A percentile compares a stretch with the other conserved stretches of the same genome.
Evolutionary conservation across 2,888 invertebrate genomes (phyloP).

Genomic region (Griposia aprilina): DNA sequence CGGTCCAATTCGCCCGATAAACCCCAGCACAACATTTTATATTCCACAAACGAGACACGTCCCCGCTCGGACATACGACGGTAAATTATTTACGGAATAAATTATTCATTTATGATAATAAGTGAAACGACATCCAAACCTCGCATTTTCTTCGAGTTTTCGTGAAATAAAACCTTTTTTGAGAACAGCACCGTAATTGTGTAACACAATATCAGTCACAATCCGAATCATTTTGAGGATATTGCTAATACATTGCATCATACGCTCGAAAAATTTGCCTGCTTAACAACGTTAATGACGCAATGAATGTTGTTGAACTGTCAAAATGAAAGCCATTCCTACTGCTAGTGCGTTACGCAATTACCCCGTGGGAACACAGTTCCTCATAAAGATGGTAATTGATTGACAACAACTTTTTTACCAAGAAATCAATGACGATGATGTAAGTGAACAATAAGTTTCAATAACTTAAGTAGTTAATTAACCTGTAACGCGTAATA

Average conservation of each 20-base stretch:
- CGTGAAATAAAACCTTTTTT: constrained; percentile 27
- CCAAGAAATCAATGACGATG: constrained; percentile 13
- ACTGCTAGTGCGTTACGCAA: too few species aligned
- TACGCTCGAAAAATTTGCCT: too few species aligned
- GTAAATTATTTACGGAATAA: constrained; percentile 61
- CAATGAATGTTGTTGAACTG: too few species aligned
- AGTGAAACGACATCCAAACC: constrained; percentile 69
- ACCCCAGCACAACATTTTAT: constrained; percentile 38
- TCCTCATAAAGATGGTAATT: constrained; percentile 35
- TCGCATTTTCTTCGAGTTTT: constrained; percentile 63
- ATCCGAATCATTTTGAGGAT: too few species aligned
- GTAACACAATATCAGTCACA: too few species aligned
- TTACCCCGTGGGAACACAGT: background rate
- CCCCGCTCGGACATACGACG: constrained; percentile 51
- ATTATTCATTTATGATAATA: constrained; percentile 79
- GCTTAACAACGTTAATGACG: too few species aligned
- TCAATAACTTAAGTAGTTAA: constrained; percentile 43
- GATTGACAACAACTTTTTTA: constrained; percentile 14
- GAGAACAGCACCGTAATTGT: background rate
- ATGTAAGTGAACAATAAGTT: constrained; percentile 35
- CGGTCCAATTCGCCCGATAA: constrained; percentile 55
- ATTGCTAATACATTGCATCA: too few species aligned
- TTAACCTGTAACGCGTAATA: constrained; percentile 29
- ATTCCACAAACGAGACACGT: constrained; percentile 51
- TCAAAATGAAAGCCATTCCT: too few species aligned